Evolutionary conservation across 2,888 invertebrate species (phyloP), one percentile per base, ranked within the genome.

Genomic region (Stegophylla sp.): DNA sequence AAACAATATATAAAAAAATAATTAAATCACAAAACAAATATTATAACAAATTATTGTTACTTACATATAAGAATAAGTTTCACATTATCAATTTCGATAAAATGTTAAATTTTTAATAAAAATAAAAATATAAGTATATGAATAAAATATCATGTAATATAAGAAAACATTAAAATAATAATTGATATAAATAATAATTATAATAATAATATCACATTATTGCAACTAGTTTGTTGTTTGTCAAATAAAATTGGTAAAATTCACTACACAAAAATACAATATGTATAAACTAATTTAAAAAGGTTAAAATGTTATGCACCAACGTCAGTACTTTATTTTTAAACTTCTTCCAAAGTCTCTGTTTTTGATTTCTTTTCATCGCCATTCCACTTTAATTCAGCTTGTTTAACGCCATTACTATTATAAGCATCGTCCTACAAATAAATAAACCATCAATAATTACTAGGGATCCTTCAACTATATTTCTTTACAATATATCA

Each of bases 311-410:
- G 66, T 66, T n/a, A n/a, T 41, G 20, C 20, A 63, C 48, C 74
- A 63, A 28, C 26, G 13, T 51, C 34, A 63, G 20, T 61, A 45
- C 1, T 43, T 66, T n/a, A 4, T 23, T 26, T 69, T 51, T 71
- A 79, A 9, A 63, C 26, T 71, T 79, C 79, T 79, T 79, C 79
- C 9, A 71, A 48, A 51, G 61, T 63, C 3, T 61, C 23, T 41
- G 34, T 71, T 51, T 71, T 69, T 0, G 79, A 48, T 48, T 79
- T 61, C 20, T 82, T 82, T 53, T 79, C 84, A 83, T 77, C 83
- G 82, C 82, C 83, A 74, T 83, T 83, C 83, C 83, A 84, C 83
- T 84, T 82, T 71, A 83, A 82, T 83, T 84, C 84, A 76, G 84
- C 83, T 82, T 83, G 83, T 84, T 84, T 83, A 82, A 82, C 77